These are phyloP conservation scores for Trachurus trachurus DNA, from an alignment of 2,797 vertebrate genomes.

Conservation along the genomic window DNA sequence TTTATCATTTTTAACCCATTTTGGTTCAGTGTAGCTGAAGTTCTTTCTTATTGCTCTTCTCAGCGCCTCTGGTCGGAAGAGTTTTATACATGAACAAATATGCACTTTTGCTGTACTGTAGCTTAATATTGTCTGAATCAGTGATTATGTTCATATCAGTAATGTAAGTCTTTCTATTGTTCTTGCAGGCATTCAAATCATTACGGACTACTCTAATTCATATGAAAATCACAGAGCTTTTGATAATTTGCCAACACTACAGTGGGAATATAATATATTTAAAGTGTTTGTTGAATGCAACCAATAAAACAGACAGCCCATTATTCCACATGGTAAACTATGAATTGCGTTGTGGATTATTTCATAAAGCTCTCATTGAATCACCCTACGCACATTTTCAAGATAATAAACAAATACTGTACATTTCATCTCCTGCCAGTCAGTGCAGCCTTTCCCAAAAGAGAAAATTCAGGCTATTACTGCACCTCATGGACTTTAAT, in stretches of 20 bases:
- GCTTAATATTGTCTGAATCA: not conserved
- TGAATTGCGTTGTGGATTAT: slow-evolving; percentile 4
- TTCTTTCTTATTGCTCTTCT: not conserved
- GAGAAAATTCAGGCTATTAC: slow-evolving; percentile 35
- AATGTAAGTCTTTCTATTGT: not conserved
- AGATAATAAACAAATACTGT: not conserved
- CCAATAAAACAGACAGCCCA: not conserved
- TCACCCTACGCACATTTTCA: not conserved
- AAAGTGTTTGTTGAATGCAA: not conserved
- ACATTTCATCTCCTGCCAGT: slow-evolving; percentile 35
- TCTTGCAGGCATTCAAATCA: not conserved
- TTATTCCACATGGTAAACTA: not conserved
- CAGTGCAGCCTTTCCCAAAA: slow-evolving; percentile 7
- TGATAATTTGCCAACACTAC: not conserved
- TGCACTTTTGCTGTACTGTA: not conserved
- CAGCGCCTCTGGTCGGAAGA: not conserved
- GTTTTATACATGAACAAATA: not conserved
- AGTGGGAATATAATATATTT: not conserved
- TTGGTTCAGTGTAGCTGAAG: not conserved
- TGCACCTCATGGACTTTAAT: slow-evolving; percentile 38
- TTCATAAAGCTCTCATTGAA: slow-evolving; percentile 8
- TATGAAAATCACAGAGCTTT: not conserved
- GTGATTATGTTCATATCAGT: not conserved
- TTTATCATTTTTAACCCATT: not conserved
- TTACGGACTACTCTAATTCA: not conserved